Percentiles rank a stretch among this genome's conserved stretches.
Evolutionary conservation across 1,140 invertebrate species (phyloP).

Genomic region (Colletes gigas): DNA sequence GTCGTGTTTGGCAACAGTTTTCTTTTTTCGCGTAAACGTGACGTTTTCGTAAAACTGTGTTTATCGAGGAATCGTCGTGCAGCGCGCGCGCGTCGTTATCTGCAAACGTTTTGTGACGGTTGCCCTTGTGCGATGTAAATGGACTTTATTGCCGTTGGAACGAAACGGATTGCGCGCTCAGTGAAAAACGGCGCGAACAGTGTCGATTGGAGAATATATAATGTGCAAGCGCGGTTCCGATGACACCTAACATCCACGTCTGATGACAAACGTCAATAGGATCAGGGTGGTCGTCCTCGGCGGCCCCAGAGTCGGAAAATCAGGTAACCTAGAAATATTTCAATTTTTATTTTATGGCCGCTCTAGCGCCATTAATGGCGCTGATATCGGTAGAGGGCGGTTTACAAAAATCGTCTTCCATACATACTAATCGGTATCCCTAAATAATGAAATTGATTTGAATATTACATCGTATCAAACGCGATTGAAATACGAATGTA

Average conservation of each 20-base stretch:
- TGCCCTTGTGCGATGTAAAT: slow-evolving; percentile 14
- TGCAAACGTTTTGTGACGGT: not conserved
- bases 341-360: not conserved
- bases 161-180: slow-evolving; percentile 7
- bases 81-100: slow-evolving; percentile 4
- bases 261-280: slow-evolving; percentile 85
- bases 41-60: not conserved
- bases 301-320: slow-evolving; percentile 86
- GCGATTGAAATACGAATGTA: too few species aligned
- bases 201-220: slow-evolving; percentile 44
- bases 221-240: slow-evolving; percentile 54
- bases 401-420: too few species aligned
- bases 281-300: slow-evolving; percentile 87
- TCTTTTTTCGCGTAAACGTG: not conserved
- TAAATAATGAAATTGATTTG: too few species aligned
- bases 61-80: slow-evolving; percentile 10
- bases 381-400: too few species aligned
- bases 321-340: slow-evolving; percentile 67
- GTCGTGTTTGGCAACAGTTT: not conserved
- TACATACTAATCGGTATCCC: too few species aligned
- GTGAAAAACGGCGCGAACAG: slow-evolving; percentile 52
- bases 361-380: not conserved
- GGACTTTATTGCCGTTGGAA: not conserved
- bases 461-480: too few species aligned
- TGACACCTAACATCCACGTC: slow-evolving; percentile 62